Evolutionary conservation across 2,888 invertebrate species (phyloP).

Genomic region (Epinotia ramella): DNA sequence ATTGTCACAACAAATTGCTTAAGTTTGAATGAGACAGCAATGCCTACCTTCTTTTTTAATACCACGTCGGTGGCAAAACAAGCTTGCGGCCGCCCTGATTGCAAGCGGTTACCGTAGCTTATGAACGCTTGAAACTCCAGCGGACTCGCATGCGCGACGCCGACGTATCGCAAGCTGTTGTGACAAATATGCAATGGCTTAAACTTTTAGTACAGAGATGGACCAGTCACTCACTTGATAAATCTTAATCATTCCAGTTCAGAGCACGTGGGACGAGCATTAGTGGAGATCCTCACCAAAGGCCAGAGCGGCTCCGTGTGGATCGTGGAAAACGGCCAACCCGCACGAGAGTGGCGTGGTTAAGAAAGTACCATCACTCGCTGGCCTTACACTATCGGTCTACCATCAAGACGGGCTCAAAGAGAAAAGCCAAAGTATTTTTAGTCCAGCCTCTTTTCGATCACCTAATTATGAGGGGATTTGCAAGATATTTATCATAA

Average conservation of each 20-base stretch:
- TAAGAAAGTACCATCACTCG: constrained; percentile 52
- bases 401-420: neutral
- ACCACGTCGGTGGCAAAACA: no score
- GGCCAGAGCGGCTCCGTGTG: constrained; percentile 90
- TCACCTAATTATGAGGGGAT: constrained; percentile 5
- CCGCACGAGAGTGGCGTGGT: constrained; percentile 86
- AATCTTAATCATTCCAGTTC: constrained; percentile 78
- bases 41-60: no score
- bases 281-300: constrained; percentile 87
- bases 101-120: no score
- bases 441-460: constrained; percentile 19
- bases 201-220: no score
- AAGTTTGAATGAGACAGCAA: no score
- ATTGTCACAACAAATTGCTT: no score
- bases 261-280: constrained; percentile 88
- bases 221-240: neutral
- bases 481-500: constrained; percentile 17
- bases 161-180: no score
- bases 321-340: constrained; percentile 88
- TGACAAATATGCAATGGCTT: no score
- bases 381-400: constrained; percentile 10
- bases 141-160: no score
- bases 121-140: no score
- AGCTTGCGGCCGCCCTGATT: no score
- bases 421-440: constrained; percentile 26